Percentiles rank a stretch among this genome's conserved stretches.
Evolutionary conservation across 2,888 invertebrate genomes (phyloP).

Genomic region (Spilosoma lubricipeda): DNA sequence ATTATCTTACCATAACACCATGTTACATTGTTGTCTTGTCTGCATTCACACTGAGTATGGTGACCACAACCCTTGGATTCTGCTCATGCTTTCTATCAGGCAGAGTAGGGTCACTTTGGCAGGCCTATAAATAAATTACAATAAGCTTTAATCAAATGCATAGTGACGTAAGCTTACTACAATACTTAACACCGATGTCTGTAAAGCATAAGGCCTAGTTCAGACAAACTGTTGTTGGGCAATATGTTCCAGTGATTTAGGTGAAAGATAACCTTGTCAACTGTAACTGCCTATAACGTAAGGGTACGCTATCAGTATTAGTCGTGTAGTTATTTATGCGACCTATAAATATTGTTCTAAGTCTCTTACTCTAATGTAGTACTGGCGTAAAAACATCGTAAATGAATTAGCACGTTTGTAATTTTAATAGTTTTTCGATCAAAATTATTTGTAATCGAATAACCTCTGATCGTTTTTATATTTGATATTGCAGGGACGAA

Average conservation of each 20-base stretch:
- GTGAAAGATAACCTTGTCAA: neutral
- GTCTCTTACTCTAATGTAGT: neutral
- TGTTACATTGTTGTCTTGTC: too few species aligned
- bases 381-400: neutral
- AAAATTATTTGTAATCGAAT: neutral
- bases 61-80: too few species aligned
- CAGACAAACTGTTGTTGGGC: neutral
- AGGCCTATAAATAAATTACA: too few species aligned
- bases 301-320: neutral
- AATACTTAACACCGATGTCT: neutral
- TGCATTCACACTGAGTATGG: too few species aligned
- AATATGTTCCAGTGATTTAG: neutral
- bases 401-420: neutral
- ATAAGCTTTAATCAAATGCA: too few species aligned
- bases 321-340: neutral
- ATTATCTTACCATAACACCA: too few species aligned
- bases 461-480: slow-evolving; percentile 16
- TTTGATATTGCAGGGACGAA: slow-evolving; percentile 64
- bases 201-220: neutral
- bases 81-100: too few species aligned
- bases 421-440: neutral
- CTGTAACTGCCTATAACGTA: neutral
- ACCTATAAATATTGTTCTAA: neutral
- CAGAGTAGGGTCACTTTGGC: too few species aligned
- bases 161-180: too few species aligned